These are phyloP conservation scores for Drosophila colorata DNA, from an alignment of 2,888 invertebrate genomes.

Conservation along the genomic window DNA sequence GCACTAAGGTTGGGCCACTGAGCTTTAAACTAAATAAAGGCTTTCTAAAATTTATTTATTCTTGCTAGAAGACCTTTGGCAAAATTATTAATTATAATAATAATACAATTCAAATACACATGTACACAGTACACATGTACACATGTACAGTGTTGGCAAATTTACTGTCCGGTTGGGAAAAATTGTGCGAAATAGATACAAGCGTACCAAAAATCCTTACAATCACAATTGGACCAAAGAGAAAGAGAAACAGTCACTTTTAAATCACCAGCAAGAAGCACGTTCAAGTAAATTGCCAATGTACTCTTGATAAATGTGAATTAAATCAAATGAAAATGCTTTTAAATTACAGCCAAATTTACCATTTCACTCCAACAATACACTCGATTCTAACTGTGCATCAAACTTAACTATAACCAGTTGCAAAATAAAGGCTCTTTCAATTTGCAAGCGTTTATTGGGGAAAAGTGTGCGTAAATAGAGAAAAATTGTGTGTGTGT, in stretches of 20 bases:
- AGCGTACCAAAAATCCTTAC: not conserved
- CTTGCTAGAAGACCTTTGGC: too few relatives aligned
- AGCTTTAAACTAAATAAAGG: too few relatives aligned
- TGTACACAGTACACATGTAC: too few relatives aligned
- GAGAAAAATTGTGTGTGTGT: conserved; percentile 4
- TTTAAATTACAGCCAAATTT: conserved; percentile 19
- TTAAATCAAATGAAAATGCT: conserved; percentile 15
- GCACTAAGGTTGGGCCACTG: too few relatives aligned
- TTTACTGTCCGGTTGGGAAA: too few relatives aligned
- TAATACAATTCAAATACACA: too few relatives aligned
- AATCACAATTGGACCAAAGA: not conserved
- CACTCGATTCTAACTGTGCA: conserved; percentile 2
- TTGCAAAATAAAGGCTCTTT: conserved; percentile 17
- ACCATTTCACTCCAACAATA: not conserved
- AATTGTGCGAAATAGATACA: not conserved
- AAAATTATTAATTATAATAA: too few relatives aligned
- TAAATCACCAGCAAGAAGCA: not conserved
- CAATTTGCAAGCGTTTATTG: conserved; percentile 20
- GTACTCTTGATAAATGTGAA: conserved; percentile 1
- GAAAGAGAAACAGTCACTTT: not conserved
- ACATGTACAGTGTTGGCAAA: too few relatives aligned
- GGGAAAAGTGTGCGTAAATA: conserved; percentile 1
- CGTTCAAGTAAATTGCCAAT: not conserved
- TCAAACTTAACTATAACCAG: conserved; percentile 15
- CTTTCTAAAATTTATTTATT: too few relatives aligned